Percentiles rank a stretch among this genome's conserved stretches.
These are phyloP conservation scores for Dorcus hopei DNA, from an alignment of 2,888 invertebrate genomes.

Conservation along the genomic window DNA sequence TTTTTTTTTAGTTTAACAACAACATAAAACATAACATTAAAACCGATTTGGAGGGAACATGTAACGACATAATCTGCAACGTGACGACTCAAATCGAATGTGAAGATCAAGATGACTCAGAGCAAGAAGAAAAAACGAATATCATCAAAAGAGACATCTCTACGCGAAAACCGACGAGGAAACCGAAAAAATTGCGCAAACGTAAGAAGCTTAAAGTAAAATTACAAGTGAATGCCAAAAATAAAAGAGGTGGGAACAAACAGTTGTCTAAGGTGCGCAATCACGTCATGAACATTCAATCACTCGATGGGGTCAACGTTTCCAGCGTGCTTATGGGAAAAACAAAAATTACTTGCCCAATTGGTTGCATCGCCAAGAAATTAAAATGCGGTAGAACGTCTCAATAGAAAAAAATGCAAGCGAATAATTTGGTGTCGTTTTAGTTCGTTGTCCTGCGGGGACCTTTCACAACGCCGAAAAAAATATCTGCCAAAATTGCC, in stretches of 20 bases:
- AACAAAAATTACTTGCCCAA: slow-evolving; percentile 47
- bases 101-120: slow-evolving; percentile 25
- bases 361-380: slow-evolving; percentile 54
- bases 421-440: slow-evolving; percentile 17
- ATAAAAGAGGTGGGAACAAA: slow-evolving; percentile 12
- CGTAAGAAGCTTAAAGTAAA: slow-evolving; percentile 34
- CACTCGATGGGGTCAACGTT: slow-evolving; percentile 18
- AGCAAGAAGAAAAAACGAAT: slow-evolving; percentile 35
- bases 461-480: slow-evolving; percentile 58
- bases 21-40: slow-evolving; percentile 35
- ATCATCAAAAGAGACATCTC: slow-evolving; percentile 35
- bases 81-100: slow-evolving; percentile 22
- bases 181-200: slow-evolving; percentile 6
- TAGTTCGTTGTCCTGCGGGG: slow-evolving; percentile 63
- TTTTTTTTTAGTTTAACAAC: slow-evolving; percentile 32
- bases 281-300: slow-evolving; percentile 17
- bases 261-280: slow-evolving; percentile 9
- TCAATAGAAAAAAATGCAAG: background rate
- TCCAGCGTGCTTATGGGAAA: slow-evolving; percentile 10
- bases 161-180: background rate
- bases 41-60: slow-evolving; percentile 28
- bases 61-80: slow-evolving; percentile 24
- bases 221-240: slow-evolving; percentile 37
- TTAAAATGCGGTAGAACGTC: slow-evolving; percentile 55
- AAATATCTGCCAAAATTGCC: slow-evolving; percentile 58